A percentile compares a stretch with the other conserved stretches of the same genome.
Evolutionary conservation across 1,140 invertebrate genomes (phyloP).

Genomic region (Pseudomyrmex flavicornis): DNA sequence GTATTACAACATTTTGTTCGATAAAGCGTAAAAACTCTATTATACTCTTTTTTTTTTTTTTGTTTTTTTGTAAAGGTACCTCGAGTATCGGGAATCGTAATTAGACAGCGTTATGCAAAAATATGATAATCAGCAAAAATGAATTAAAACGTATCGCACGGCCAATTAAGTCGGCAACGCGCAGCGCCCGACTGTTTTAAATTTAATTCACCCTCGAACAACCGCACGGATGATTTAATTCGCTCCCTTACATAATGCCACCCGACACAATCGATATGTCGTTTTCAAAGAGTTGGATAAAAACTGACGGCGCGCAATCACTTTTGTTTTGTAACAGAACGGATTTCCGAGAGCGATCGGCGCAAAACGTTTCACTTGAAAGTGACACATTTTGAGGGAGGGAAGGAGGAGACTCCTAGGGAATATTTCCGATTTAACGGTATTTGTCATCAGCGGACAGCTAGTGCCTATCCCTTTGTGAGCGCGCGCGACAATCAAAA

Average conservation of each 20-base stretch:
- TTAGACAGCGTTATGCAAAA: not conserved
- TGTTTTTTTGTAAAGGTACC: too few species aligned
- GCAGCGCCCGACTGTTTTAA: not conserved
- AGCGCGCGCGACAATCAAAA: conserved; percentile 51
- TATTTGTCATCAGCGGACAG: conserved; percentile 55
- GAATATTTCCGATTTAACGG: conserved; percentile 51
- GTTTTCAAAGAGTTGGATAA: conserved; percentile 29
- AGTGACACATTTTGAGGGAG: conserved; percentile 23
- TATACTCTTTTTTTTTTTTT: too few species aligned
- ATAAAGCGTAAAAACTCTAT: too few species aligned
- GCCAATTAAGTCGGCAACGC: not conserved
- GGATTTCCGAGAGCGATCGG: conserved; percentile 44
- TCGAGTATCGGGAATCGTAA: not conserved
- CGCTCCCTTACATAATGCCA: too few species aligned
- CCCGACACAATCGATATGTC: conserved; percentile 1
- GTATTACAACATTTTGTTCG: not conserved
- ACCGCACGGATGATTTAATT: too few species aligned
- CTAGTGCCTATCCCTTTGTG: conserved; percentile 44
- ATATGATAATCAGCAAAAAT: conserved; percentile 13
- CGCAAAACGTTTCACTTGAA: conserved; percentile 35
- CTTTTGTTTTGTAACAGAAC: conserved; percentile 21
- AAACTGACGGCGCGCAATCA: not conserved
- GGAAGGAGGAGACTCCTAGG: conserved; percentile 10
- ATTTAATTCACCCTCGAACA: not conserved
- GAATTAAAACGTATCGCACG: conserved; percentile 15